Evolutionary conservation across 2,113 vertebrate species (phyloP), one percentile per base, ranked within the genome.

Genomic region (Centropus bengalensis): DNA sequence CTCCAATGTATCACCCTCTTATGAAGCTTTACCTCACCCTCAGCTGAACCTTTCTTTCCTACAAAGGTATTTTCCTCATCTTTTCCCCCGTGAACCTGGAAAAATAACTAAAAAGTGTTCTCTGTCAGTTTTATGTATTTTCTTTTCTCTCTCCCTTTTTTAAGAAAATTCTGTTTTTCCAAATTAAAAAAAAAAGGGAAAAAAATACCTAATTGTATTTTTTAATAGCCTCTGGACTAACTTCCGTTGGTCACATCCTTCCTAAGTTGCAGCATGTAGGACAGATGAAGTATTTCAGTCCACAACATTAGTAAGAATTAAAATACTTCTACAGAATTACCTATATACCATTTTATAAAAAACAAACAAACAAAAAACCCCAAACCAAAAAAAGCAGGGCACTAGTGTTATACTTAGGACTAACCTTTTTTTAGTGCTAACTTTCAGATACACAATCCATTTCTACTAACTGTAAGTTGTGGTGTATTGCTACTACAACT

Each of bases 151-250:
- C 6, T 4, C 23, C 6, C 40, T 21, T 24, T 24, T 67, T 23
- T 67, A 20, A 69, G 12, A 73, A 40, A 42, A 68, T 49, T 14
- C 19, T 78, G 23, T 2, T 5, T 0, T 18, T 51, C 8, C 6
- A 47, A 47, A 47, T 20, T 20, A 17, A 24, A 54, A 17, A 24
- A 12, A 7, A 5, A 16, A 44, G 10, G 30, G 3, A 5, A 9
- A 14, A 40, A 9, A 1, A 0, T 40, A 30, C 23, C 23, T 9
- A 18, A 14, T 4, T 4, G 0, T 4, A 12, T 3, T 9, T 75
- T 59, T 79, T 68, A 63, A 47, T 63, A 1, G 4, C 40, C 71
- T 76, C 54, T 69, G n/a, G 42, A 62, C 24, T 64, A 77, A 44
- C 56, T 77, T 77, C 45, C 88, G 1, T 45, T 86, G n/a, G 59